Evolutionary conservation across 1,140 invertebrate genomes (phyloP), one percentile per base, ranked within the genome.

Genomic region (Drosophila pachea): DNA sequence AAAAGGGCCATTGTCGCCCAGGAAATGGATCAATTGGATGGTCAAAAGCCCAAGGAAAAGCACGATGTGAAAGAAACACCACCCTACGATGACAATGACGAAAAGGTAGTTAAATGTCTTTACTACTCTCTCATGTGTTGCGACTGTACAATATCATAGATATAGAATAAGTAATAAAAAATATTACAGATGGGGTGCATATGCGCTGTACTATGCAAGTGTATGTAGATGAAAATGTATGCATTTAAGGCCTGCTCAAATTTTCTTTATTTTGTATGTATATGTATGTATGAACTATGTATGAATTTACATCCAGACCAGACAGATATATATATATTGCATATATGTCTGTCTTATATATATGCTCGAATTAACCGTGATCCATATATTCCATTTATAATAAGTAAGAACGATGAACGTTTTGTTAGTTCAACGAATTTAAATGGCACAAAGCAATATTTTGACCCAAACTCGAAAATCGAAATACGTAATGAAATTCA

Each of bases 61-160:
- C 60, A 76, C 29, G 64, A 78, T 33, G 43, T 52, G 33, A 69
- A 62, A 9, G 54, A 52, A 4, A 54, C 62, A 52, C 38, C 47
- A 42, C 60, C 64, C 7, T 36, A 59, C n/a, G 76, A 82, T 40
- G 76, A 74, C n/a, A 76, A 73, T 7, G 86, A 89, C 22, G 87
- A 89, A 22, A 89, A 89, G 53, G 82, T 89, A 14, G 87, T 89
- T 42, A 89, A 89, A 67, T 89, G 87, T 72, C 68, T 89, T 9
- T 89, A 89, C 65, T 89, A 88, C 64, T 89, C 87, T 9, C 69
- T 89, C 11, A 89, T 89, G 87, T 89, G 87, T 74, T 89, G 87
- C 78, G 87, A 89, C 43, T 89, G 87, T 63, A 81, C 87, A 70
- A 88, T 89, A 66, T 89, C 88, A 54, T 89, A 88, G 55, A 66